A percentile compares a stretch with the other conserved stretches of the same genome.
These are phyloP conservation scores for Decapterus maruadsi DNA, from an alignment of 2,797 vertebrate species.

Conservation along the genomic window DNA sequence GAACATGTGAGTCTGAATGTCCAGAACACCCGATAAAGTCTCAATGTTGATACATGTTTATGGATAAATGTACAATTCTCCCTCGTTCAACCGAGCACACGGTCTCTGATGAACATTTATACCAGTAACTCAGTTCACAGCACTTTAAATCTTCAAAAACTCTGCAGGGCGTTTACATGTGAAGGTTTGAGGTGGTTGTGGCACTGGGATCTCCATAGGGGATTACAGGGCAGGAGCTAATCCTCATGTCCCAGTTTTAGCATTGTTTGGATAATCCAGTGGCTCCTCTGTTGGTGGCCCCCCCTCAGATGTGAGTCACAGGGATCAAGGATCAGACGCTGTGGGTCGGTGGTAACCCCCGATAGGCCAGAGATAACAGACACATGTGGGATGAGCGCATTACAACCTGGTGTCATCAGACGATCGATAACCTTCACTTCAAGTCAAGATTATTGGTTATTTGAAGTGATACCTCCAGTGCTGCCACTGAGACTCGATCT, in stretches of 20 bases:
- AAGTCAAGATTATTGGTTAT: not conserved
- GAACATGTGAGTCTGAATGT: too few species aligned
- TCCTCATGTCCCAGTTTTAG: conserved; percentile 75
- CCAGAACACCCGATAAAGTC: too few species aligned
- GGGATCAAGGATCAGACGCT: conserved; percentile 37
- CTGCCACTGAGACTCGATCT: not conserved
- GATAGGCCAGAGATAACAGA: conserved; percentile 29
- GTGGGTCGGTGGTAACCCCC: conserved; percentile 23
- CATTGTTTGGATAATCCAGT: conserved; percentile 74
- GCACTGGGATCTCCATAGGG: conserved; percentile 37
- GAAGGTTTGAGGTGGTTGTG: not conserved
- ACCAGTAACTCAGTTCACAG: not conserved
- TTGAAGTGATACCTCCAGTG: not conserved
- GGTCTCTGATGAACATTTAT: not conserved
- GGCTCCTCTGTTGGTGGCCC: conserved; percentile 53
- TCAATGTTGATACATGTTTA: not conserved
- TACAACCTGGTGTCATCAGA: conserved; percentile 7
- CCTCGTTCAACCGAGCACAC: not conserved
- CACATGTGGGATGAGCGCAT: not conserved
- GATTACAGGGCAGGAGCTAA: conserved; percentile 69
- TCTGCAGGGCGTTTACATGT: conserved; percentile 4
- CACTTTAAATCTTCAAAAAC: conserved; percentile 20
- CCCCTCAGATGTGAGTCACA: conserved; percentile 54
- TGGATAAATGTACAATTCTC: not conserved
- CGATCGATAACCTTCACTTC: not conserved